A percentile compares a stretch with the other conserved stretches of the same genome.
These are phyloP conservation scores for Luehdorfia chinensis DNA, from an alignment of 1,140 invertebrate genomes.

Conservation along the genomic window DNA sequence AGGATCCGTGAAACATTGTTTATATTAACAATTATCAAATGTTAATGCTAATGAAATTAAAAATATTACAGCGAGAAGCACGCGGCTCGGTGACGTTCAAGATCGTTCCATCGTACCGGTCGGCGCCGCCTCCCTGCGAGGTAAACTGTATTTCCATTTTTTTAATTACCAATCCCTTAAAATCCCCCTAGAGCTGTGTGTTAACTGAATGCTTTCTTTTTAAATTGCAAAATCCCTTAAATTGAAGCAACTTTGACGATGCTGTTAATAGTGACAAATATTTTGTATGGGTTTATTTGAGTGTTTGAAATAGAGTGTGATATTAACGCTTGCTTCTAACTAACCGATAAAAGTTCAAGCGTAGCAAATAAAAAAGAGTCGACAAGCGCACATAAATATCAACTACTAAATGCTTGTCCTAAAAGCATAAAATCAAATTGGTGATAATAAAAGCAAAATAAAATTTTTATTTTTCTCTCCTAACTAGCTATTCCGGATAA, in stretches of 20 bases:
- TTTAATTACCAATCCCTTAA: conserved; percentile 10
- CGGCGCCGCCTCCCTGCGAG: conserved; percentile 97
- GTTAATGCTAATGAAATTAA: conserved; percentile 6
- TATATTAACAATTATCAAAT: too few species aligned
- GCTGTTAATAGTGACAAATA: conserved; percentile 37
- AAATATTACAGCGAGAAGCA: conserved; percentile 92
- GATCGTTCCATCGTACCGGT: conserved; percentile 98
- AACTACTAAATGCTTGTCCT: conserved; percentile 47
- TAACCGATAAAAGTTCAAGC: conserved; percentile 30
- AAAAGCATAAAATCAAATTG: conserved; percentile 40
- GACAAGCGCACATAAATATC: conserved; percentile 73
- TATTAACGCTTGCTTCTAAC: conserved; percentile 54
- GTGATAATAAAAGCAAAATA: conserved; percentile 35
- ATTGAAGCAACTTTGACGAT: conserved; percentile 35
- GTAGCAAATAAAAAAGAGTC: conserved; percentile 42
- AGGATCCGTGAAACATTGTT: too few species aligned
- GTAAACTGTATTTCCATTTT: conserved; percentile 65
- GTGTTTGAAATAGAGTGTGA: conserved; percentile 44
- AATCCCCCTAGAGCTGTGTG: conserved; percentile 38
- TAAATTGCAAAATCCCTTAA: conserved; percentile 33
- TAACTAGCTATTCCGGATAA: conserved; percentile 97
- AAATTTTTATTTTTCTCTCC: conserved; percentile 80
- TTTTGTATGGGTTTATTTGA: conserved; percentile 27
- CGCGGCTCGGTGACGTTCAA: conserved; percentile 99
- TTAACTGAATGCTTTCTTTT: conserved; percentile 43